Evolutionary conservation across 2,888 invertebrate genomes (phyloP).

Genomic region (Dromius quadrimaculatus): DNA sequence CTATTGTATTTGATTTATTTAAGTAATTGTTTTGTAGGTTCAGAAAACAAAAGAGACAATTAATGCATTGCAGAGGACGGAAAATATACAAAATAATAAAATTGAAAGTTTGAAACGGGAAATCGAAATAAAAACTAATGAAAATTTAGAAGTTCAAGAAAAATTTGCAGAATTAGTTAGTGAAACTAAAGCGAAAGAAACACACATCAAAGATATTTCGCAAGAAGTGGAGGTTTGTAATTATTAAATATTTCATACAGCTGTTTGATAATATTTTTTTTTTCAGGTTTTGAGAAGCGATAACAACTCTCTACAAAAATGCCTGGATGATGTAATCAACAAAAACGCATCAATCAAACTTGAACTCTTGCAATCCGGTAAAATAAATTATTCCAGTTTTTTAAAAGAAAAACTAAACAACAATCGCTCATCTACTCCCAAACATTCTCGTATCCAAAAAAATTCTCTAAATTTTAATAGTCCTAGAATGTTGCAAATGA

Average conservation of each 20-base stretch:
- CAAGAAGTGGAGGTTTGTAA: slow-evolving; percentile 11
- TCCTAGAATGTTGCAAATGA: slow-evolving; percentile 8
- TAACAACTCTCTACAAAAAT: slow-evolving; percentile 17
- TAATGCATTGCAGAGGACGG: background rate
- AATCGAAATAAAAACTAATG: slow-evolving; percentile 19
- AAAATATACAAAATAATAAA: background rate
- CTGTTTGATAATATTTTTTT: background rate
- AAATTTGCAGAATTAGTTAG: slow-evolving; percentile 1
- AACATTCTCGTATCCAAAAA: background rate
- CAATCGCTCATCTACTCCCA: background rate
- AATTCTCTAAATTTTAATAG: slow-evolving; percentile 24
- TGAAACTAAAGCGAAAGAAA: slow-evolving; percentile 12
- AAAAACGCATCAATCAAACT: slow-evolving; percentile 7
- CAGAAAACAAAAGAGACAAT: slow-evolving; percentile 29
- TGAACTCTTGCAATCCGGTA: slow-evolving; percentile 4
- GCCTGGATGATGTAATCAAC: slow-evolving; percentile 20
- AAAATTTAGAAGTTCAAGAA: slow-evolving; percentile 15
- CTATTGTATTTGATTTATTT: background rate
- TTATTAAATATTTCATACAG: background rate
- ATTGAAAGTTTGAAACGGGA: slow-evolving; percentile 22
- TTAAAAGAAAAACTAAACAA: background rate
- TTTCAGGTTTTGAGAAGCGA: slow-evolving; percentile 32
- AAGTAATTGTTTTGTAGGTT: slow-evolving; percentile 12
- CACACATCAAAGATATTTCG: slow-evolving; percentile 10
- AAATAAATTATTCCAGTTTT: background rate